These are phyloP conservation scores for Epizoanthus scotinus DNA, from an alignment of 92 coral and sea anemone genomes.

Conservation along the genomic window DNA sequence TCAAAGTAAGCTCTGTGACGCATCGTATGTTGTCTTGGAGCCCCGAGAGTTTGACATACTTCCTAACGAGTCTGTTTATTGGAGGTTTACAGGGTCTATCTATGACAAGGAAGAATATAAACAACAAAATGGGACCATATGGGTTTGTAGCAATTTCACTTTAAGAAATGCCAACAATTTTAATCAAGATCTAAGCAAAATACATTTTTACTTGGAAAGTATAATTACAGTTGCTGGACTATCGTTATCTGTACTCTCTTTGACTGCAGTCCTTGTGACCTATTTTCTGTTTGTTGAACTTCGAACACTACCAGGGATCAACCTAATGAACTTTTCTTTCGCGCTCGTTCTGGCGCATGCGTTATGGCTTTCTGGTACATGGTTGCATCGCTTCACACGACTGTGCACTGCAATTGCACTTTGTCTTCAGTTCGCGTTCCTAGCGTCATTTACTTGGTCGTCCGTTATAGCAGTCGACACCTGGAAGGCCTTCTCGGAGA, in stretches of 20 bases:
- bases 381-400: not conserved
- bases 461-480: constrained; percentile 49
- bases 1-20: not conserved
- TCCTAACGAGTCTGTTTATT: constrained; percentile 4
- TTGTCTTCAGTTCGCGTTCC: constrained; percentile 25
- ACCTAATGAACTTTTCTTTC: constrained; percentile 45
- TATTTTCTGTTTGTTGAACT: constrained; percentile 40
- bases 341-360: constrained; percentile 19
- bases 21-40: not conserved
- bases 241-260: constrained; percentile 30
- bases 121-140: not conserved
- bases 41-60: not conserved
- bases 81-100: not conserved
- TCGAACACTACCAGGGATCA: constrained; percentile 46
- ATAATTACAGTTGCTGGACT: constrained; percentile 13
- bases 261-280: constrained; percentile 34
- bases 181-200: not conserved
- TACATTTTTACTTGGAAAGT: not conserved
- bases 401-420: constrained; percentile 28
- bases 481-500: constrained; percentile 31
- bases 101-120: not conserved
- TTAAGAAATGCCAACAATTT: not conserved
- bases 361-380: constrained; percentile 1
- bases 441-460: constrained; percentile 41
- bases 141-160: not conserved